Evolutionary conservation across 2,797 vertebrate species (phyloP), one percentile per base, ranked within the genome.

Genomic region (Sternarchorhynchus goeldii): DNA sequence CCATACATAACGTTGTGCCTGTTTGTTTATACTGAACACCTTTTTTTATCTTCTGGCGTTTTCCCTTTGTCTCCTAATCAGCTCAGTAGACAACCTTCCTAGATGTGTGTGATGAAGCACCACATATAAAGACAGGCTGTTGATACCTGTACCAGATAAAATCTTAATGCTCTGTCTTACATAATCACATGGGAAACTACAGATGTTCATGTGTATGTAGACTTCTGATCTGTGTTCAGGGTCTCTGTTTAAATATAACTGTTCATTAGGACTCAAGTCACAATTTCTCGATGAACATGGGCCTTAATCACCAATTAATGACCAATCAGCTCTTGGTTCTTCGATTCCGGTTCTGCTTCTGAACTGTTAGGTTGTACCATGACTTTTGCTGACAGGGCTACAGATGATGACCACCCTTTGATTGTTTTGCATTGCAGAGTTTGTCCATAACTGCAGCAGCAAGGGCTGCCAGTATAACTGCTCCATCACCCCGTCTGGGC

Each of bases 401-500:
- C 20, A 20, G 70, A 5, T 58, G 6, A 41, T 1, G 6, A 21
- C 21, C 41, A 32, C 50, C 39, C 29, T 6, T 6, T 21, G 10
- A 12, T 45, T 65, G 53, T 67, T 73, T 67, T 81, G 16, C 57
- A 18, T 60, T 70, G 0, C 88, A 98, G 97, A 95, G 31, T 91
- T 91, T 59, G 82, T 87, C 55, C 85, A 88, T 66, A 95, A 92
- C 89, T 99, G 97, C 88, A 91, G 90, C 0, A 87, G 87, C 0
- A 88, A 91, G 85, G 89, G 78, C 34, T 99, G 97, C 89, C 92
- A 96, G 88, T 93, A 93, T 86, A 90, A 93, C 86, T 99, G 97
- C 6, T 94, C 95, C 0, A 92, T 94, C 2, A 97, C 95, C 1
- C 90, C 94, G 14, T 89, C 83, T 0, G 96, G 96, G 10, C 94